Evolutionary conservation across 2,888 invertebrate species (phyloP).

Genomic region (Margaritifera margaritifera): DNA sequence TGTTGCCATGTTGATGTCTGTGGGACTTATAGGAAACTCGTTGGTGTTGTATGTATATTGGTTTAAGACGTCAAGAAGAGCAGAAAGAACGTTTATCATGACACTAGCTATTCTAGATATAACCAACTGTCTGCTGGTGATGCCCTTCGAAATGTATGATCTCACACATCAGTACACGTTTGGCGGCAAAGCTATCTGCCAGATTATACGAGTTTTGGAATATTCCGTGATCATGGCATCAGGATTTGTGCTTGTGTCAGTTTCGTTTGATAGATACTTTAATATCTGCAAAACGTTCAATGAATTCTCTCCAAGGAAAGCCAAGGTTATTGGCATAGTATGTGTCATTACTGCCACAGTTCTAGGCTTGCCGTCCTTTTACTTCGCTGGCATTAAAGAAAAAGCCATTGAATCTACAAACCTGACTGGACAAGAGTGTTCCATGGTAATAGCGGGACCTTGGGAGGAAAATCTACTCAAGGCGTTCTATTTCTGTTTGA

Average conservation of each 20-base stretch:
- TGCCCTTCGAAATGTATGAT: constrained; percentile 51
- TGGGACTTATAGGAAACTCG: constrained; percentile 40
- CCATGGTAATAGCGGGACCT: constrained; percentile 22
- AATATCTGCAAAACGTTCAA: constrained; percentile 41
- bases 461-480: constrained; percentile 8
- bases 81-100: constrained; percentile 43
- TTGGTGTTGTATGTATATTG: constrained; percentile 44
- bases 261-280: constrained; percentile 48
- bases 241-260: constrained; percentile 45
- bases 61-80: constrained; percentile 29
- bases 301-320: constrained; percentile 32
- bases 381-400: constrained; percentile 35
- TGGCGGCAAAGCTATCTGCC: constrained; percentile 26
- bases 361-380: constrained; percentile 29
- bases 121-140: constrained; percentile 35
- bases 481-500: constrained; percentile 27
- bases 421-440: constrained; percentile 41
- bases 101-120: constrained; percentile 42
- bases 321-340: constrained; percentile 33
- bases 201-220: constrained; percentile 39
- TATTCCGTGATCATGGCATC: constrained; percentile 36
- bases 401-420: constrained; percentile 10
- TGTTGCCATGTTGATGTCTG: constrained; percentile 38
- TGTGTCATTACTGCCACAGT: constrained; percentile 27
- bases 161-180: constrained; percentile 39